Evolutionary conservation across 2,888 invertebrate species (phyloP).

Genomic region (Melieria picta): DNA sequence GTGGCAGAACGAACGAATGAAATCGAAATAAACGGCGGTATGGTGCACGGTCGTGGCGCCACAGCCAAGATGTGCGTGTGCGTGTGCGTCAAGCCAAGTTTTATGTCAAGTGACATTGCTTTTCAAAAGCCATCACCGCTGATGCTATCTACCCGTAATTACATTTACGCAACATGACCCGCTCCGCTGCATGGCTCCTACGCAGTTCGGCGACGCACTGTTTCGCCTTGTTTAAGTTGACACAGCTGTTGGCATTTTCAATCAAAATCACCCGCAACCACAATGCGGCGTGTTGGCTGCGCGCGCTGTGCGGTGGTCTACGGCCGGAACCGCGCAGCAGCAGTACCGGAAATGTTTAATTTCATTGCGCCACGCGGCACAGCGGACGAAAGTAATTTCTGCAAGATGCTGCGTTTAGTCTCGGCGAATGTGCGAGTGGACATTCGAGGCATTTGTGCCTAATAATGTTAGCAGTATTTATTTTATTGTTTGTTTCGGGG

Average conservation of each 20-base stretch:
- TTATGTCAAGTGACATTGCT: not conserved
- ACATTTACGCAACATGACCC: not conserved
- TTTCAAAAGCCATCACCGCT: not conserved
- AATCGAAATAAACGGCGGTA: not conserved
- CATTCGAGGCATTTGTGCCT: no score
- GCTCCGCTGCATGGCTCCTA: not conserved
- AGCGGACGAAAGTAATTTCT: no score
- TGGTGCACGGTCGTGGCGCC: not conserved
- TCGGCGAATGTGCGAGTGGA: no score
- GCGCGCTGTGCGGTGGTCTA: no score
- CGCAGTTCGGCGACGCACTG: not conserved
- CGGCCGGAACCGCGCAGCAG: conserved; percentile 5
- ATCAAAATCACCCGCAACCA: conserved; percentile 15
- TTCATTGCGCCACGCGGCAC: conserved; percentile 2
- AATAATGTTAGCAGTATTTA: no score
- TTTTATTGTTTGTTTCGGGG: no score
- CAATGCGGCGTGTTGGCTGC: not conserved
- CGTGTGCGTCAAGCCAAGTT: not conserved
- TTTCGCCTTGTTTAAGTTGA: not conserved
- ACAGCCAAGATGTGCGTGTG: not conserved
- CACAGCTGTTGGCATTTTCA: conserved; percentile 20
- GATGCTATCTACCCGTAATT: not conserved
- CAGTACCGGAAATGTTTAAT: conserved; percentile 19
- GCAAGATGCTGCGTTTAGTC: no score
- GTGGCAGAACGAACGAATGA: not conserved